phyloP scores from a whole-genome alignment of 2,113 vertebrate genomes.

The Rhegmatorhina hoffmannsi region DNA sequence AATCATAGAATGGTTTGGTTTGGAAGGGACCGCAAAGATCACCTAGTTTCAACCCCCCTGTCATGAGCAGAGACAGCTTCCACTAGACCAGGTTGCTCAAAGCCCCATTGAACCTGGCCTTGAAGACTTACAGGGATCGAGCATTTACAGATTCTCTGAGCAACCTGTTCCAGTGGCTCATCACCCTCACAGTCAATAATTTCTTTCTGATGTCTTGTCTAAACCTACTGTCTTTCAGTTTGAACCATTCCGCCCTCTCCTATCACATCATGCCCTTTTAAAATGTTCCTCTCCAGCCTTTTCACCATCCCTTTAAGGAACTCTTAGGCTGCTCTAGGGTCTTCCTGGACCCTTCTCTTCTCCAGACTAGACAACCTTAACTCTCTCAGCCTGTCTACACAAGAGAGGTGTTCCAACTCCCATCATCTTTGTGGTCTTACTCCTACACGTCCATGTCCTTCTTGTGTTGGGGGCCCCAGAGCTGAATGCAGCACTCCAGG shows the following conservation, averaged over 20 bases:
- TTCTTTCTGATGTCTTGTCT: neutral
- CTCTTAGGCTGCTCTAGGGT: neutral
- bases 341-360: neutral
- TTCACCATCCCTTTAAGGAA: neutral
- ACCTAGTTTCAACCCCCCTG: neutral
- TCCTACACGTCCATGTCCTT: neutral
- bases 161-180: neutral
- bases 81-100: neutral
- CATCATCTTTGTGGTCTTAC: fast-evolving
- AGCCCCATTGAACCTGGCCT: neutral
- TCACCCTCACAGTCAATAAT: neutral
- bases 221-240: neutral
- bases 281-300: neutral
- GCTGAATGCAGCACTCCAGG: neutral
- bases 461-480: neutral
- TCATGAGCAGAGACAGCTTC: neutral
- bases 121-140: neutral
- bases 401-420: neutral
- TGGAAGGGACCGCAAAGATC: neutral
- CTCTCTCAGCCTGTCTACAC: neutral
- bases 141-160: neutral
- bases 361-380: neutral
- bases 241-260: neutral
- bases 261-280: neutral
- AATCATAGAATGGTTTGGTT: neutral